phyloP scores from a whole-genome alignment of 1,140 invertebrate species.

The Aplysia californica region DNA sequence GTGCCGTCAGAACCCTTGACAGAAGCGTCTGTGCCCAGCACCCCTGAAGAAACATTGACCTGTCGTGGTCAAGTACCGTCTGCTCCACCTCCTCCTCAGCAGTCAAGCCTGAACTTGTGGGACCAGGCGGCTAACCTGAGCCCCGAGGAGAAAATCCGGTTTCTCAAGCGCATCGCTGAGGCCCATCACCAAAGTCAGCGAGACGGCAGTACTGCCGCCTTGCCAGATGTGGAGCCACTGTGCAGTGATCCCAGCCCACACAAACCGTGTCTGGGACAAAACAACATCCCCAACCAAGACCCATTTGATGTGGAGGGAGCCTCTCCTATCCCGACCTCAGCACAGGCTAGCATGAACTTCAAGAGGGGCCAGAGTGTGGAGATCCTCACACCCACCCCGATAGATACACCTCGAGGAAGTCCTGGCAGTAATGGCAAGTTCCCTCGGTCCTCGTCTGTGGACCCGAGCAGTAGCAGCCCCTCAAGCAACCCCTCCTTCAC shows the following conservation, averaged over 20 bases:
- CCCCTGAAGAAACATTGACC: not conserved
- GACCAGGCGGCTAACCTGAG: not conserved
- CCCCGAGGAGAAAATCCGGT: not conserved
- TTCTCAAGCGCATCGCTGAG: not conserved
- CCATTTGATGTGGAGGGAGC: not conserved
- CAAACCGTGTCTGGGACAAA: not conserved
- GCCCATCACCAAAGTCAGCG: not conserved
- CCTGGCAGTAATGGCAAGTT: too few relatives aligned
- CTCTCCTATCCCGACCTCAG: too few relatives aligned
- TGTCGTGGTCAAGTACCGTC: not conserved
- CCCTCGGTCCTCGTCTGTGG: too few relatives aligned
- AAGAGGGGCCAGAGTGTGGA: not conserved
- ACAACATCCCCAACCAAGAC: constrained; percentile 13
- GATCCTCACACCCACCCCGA: too few relatives aligned
- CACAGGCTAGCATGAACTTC: not conserved
- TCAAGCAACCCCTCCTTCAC: not conserved
- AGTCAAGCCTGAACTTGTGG: not conserved
- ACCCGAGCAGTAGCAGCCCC: not conserved
- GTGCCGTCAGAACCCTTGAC: not conserved
- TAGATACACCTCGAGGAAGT: too few relatives aligned
- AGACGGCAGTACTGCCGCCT: too few relatives aligned
- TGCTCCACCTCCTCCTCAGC: not conserved
- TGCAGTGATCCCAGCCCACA: not conserved
- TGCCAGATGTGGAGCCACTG: too few relatives aligned
- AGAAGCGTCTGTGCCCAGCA: too few relatives aligned